Conservation (phyloP, 2,797 vertebrate species). For the Mastacembelus armatus region DNA sequence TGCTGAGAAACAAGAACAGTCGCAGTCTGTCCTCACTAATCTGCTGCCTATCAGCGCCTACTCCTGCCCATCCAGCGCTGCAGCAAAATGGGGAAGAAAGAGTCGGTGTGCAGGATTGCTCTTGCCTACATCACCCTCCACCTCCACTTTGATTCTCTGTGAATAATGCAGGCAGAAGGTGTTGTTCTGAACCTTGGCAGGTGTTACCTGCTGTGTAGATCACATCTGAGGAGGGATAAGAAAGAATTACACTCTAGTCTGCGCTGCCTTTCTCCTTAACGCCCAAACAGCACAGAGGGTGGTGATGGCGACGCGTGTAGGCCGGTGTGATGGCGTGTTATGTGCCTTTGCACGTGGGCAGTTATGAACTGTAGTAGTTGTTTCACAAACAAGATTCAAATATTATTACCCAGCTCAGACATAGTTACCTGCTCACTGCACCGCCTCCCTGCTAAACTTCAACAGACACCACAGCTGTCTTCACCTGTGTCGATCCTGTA, state of each 20-base stretch:
- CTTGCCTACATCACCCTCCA: conserved; percentile 20
- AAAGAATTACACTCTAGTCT: conserved; percentile 21
- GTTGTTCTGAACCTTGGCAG: conserved; percentile 34
- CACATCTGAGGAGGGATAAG: conserved; percentile 46
- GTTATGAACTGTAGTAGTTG: too few species aligned
- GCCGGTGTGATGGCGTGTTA: too few species aligned
- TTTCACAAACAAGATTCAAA: too few species aligned
- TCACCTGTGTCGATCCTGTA: neutral
- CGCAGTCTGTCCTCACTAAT: neutral
- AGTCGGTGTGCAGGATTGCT: neutral
- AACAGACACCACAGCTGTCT: conserved; percentile 11
- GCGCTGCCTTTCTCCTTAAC: conserved; percentile 6
- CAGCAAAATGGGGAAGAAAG: neutral
- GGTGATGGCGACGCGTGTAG: too few species aligned
- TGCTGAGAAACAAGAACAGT: too few species aligned
- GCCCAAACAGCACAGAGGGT: neutral
- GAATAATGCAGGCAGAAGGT: conserved; percentile 48
- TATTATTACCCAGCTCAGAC: too few species aligned
- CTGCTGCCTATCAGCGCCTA: neutral
- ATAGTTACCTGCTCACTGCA: too few species aligned
- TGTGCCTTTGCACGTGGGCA: too few species aligned
- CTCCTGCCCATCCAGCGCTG: neutral
- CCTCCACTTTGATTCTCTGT: conserved; percentile 29
- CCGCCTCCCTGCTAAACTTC: neutral
- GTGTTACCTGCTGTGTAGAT: conserved; percentile 42